Percentiles rank a stretch among this genome's conserved stretches.
These are phyloP conservation scores for Drosophila sp. DNA, from an alignment of 1,140 invertebrate genomes.

Conservation along the genomic window DNA sequence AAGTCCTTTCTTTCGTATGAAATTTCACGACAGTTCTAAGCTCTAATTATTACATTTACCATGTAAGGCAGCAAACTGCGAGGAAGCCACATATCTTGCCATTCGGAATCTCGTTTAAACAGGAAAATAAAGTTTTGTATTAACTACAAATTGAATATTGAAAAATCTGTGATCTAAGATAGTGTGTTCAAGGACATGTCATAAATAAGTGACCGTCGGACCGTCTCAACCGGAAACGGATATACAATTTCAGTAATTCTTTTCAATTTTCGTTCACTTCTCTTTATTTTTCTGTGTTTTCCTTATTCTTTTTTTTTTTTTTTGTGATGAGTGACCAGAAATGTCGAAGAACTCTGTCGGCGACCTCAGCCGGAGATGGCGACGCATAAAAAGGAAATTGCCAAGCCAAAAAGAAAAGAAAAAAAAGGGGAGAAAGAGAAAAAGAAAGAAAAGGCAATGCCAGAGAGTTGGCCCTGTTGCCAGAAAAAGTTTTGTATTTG, in stretches of 20 bases:
- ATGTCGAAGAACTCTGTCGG: slow-evolving; percentile 25
- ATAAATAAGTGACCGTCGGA: slow-evolving; percentile 52
- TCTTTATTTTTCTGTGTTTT: neutral
- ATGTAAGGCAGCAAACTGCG: no score
- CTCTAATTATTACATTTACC: neutral
- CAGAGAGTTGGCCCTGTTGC: slow-evolving; percentile 33
- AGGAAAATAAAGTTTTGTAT: slow-evolving; percentile 14
- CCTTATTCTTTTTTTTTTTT: neutral
- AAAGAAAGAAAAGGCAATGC: slow-evolving; percentile 37
- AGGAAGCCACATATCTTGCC: no score
- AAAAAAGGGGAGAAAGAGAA: slow-evolving; percentile 21
- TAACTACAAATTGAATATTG: slow-evolving; percentile 45
- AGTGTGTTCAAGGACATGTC: slow-evolving; percentile 37
- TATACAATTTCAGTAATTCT: slow-evolving; percentile 79
- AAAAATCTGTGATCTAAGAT: slow-evolving; percentile 32
- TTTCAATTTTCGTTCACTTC: slow-evolving; percentile 1
- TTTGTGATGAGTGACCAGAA: slow-evolving; percentile 61
- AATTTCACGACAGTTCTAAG: neutral
- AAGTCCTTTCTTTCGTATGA: neutral
- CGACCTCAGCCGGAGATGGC: slow-evolving; percentile 29
- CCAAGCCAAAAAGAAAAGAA: slow-evolving; percentile 31
- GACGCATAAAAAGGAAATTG: slow-evolving; percentile 60
- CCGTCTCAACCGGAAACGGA: slow-evolving; percentile 66
- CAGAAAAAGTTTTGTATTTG: slow-evolving; percentile 62
- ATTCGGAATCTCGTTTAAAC: neutral